Evolutionary conservation across 2,888 invertebrate genomes (phyloP).

Genomic region (Lamellibrachia satsuma): DNA sequence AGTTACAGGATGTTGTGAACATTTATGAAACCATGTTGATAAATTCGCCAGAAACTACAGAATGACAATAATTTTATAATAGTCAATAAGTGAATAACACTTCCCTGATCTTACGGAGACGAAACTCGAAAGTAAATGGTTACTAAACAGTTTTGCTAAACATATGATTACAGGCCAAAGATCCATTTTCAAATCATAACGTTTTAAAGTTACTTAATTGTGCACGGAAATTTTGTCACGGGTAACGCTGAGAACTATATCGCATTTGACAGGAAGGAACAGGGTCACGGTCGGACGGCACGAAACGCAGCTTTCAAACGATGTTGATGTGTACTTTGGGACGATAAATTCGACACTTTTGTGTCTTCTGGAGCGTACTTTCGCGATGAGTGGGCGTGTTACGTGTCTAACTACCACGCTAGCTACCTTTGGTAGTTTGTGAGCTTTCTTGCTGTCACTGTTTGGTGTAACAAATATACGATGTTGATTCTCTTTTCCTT

Average conservation of each 20-base stretch:
- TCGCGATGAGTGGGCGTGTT: background rate
- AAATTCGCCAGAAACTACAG: background rate
- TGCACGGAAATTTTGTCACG: background rate
- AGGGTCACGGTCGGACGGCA: constrained; percentile 1
- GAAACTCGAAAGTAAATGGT: background rate
- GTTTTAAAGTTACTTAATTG: background rate
- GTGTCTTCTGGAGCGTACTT: background rate
- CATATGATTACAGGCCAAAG: background rate
- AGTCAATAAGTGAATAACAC: background rate
- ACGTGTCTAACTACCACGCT: background rate
- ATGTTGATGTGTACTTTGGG: background rate
- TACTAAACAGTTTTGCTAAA: background rate
- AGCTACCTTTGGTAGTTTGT: constrained; percentile 4
- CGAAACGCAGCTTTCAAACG: constrained; percentile 12
- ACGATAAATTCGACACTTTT: background rate
- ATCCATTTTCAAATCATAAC: background rate
- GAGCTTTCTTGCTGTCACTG: background rate
- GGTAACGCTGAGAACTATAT: background rate
- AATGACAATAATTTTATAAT: background rate
- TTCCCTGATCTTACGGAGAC: background rate
- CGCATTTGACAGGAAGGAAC: background rate
- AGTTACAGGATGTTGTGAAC: background rate
- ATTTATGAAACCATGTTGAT: background rate
- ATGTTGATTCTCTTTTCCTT: constrained; percentile 11
- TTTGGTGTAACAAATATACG: constrained; percentile 17